Conservation (phyloP, 2,797 vertebrate species). For the Danio choprae region DNA sequence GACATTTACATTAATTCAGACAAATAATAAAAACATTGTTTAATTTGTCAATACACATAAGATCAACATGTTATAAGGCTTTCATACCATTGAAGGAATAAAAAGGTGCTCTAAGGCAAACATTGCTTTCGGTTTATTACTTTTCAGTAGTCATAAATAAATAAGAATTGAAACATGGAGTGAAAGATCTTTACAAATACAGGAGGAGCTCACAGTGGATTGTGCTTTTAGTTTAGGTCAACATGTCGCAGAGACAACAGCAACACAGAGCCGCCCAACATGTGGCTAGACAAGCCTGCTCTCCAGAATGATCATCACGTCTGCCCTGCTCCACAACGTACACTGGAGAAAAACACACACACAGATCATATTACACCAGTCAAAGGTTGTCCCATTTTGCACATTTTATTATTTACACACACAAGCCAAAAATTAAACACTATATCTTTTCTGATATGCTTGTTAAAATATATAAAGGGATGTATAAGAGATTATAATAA, state of each 20-base stretch:
- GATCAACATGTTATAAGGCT: conserved; percentile 17
- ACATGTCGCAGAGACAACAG: conserved; percentile 93
- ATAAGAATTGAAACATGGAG: conserved; percentile 35
- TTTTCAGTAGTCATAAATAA: conserved; percentile 51
- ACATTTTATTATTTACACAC: too few relatives aligned
- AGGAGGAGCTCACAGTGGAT: neutral
- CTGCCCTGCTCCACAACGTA: conserved; percentile 86
- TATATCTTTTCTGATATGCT: too few relatives aligned
- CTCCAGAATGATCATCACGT: conserved; percentile 73
- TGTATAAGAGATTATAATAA: too few relatives aligned
- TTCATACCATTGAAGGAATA: conserved; percentile 9
- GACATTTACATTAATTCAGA: conserved; percentile 1
- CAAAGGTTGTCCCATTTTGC: too few relatives aligned
- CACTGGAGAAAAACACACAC: conserved; percentile 71
- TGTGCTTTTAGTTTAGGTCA: conserved; percentile 73
- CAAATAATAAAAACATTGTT: conserved; percentile 45
- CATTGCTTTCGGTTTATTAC: conserved; percentile 2
- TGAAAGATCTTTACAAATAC: conserved; percentile 40
- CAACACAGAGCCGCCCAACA: conserved; percentile 91
- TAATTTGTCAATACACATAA: conserved; percentile 42
- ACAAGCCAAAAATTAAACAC: too few relatives aligned
- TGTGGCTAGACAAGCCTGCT: conserved; percentile 82
- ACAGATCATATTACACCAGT: too few relatives aligned
- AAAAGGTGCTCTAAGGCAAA: conserved; percentile 2
- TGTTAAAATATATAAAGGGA: too few relatives aligned